Percentiles rank a stretch among this genome's conserved stretches.
These are phyloP conservation scores for Coleophora flavipennella DNA, from an alignment of 2,888 invertebrate species.

Conservation along the genomic window DNA sequence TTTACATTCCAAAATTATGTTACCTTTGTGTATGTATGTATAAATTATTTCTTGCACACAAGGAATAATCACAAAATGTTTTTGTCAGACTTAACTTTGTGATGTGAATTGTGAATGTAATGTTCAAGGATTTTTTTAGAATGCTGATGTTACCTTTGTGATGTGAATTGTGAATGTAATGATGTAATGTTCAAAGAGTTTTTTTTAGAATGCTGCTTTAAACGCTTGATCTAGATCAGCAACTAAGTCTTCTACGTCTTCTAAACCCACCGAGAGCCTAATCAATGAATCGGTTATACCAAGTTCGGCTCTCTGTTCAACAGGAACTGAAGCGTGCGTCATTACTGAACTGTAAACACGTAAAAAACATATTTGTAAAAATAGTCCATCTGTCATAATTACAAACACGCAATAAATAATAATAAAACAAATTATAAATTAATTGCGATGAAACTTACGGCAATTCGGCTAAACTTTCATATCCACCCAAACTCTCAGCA, in stretches of 20 bases:
- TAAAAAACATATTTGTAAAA: not conserved
- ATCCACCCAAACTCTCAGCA: conserved; percentile 96
- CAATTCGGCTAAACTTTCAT: conserved; percentile 94
- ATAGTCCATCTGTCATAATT: no score
- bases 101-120: no score
- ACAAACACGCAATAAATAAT: not conserved
- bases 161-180: no score
- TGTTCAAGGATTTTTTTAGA: no score
- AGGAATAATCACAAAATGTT: no score
- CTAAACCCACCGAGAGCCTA: conserved; percentile 91
- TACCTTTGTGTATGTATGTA: no score
- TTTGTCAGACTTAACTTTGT: no score
- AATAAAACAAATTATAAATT: not conserved
- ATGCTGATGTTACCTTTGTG: no score
- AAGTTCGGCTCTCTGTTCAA: conserved; percentile 77
- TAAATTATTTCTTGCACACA: no score
- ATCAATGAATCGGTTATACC: conserved; percentile 90
- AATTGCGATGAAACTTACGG: conserved; percentile 78
- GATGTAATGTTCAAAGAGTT: no score
- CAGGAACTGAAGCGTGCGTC: conserved; percentile 95
- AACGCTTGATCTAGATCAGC: conserved; percentile 89
- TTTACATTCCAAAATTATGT: no score
- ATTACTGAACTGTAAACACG: conserved; percentile 79
- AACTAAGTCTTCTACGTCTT: conserved; percentile 88
- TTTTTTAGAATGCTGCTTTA: conserved; percentile 50